Evolutionary conservation across 2,797 vertebrate genomes (phyloP).

Genomic region (Helostoma temminkii): DNA sequence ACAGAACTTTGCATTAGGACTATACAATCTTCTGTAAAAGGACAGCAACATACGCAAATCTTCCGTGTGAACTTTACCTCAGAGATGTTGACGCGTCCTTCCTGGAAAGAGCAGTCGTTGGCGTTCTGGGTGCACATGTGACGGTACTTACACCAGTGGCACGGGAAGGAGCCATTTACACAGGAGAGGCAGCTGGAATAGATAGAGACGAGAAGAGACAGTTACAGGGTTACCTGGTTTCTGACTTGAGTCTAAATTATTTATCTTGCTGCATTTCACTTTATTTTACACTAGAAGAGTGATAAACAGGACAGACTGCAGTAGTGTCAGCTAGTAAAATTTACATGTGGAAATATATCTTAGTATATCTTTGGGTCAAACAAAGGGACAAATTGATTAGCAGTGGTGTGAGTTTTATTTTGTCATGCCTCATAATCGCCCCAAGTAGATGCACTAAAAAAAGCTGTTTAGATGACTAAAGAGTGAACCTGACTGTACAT

Average conservation of each 20-base stretch:
- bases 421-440: not conserved
- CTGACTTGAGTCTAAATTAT: conserved; percentile 1
- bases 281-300: conserved; percentile 6
- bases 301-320: not conserved
- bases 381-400: not conserved
- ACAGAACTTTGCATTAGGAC: not conserved
- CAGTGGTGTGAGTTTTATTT: not conserved
- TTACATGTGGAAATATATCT: not conserved
- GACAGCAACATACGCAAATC: not conserved
- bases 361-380: not conserved
- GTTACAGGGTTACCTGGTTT: conserved; percentile 14
- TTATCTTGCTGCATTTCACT: not conserved
- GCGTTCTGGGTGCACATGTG: conserved; percentile 97
- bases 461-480: not conserved
- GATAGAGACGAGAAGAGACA: conserved; percentile 10
- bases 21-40: conserved; percentile 2
- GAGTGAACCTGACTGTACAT: too few species aligned
- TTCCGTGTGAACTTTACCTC: conserved; percentile 86
- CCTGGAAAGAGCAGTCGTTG: conserved; percentile 95
- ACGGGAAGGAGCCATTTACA: conserved; percentile 95
- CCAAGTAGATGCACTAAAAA: not conserved
- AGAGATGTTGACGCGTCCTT: conserved; percentile 94
- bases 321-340: not conserved
- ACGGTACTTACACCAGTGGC: conserved; percentile 98
- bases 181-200: conserved; percentile 92